Conservation (phyloP, 30 jellyfish, hydroid and myxozoan genomes). For the Hydractinia echinata region DNA sequence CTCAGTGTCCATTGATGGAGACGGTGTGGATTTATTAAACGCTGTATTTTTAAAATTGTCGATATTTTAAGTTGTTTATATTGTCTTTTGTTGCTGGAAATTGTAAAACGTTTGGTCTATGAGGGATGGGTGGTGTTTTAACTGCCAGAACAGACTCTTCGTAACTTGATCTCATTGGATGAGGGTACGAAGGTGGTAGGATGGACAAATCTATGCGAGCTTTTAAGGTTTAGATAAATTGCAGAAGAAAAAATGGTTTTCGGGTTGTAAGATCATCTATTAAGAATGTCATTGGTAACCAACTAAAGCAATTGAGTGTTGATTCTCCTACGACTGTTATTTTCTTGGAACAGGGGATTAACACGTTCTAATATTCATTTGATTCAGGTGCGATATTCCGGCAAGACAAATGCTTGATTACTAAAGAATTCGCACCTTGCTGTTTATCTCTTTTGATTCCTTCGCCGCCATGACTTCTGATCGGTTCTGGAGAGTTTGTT, state of each 20-base stretch:
- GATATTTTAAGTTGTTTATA: not conserved
- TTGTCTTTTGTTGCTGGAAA: constrained; percentile 2
- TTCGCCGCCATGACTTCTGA: no score
- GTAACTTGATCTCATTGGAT: constrained; percentile 1
- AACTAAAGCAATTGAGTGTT: constrained; percentile 9
- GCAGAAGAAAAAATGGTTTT: constrained; percentile 1
- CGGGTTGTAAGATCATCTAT: not conserved
- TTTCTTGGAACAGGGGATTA: constrained; percentile 10
- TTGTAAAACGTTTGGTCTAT: constrained; percentile 1
- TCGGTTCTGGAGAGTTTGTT: no score
- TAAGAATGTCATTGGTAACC: constrained; percentile 27
- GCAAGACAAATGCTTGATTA: no score
- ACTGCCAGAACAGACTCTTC: constrained; percentile 3
- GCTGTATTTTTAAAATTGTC: constrained; percentile 12
- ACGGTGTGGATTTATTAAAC: constrained; percentile 19
- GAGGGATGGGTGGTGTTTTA: not conserved
- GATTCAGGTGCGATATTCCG: no score
- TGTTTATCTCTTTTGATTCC: no score
- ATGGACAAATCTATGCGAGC: constrained; percentile 18
- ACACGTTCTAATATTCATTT: no score
- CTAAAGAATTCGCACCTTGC: no score
- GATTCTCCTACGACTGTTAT: constrained; percentile 15
- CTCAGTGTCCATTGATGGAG: constrained; percentile 25
- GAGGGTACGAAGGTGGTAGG: constrained; percentile 25
- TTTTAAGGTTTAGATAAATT: constrained; percentile 5